Conservation (phyloP, 1,140 invertebrate genomes). For the Lepidurus arcticus region DNA sequence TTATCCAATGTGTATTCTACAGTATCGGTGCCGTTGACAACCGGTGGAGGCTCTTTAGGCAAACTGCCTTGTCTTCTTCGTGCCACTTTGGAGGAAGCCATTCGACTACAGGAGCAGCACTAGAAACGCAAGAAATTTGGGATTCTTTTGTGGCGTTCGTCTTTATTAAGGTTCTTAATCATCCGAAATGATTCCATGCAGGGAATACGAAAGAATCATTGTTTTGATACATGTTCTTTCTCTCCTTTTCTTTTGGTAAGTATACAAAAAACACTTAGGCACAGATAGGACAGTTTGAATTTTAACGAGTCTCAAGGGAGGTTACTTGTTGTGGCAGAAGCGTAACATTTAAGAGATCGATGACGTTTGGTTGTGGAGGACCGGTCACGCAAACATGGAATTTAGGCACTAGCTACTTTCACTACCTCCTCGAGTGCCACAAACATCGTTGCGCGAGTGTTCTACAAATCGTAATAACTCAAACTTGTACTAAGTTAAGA, state of each 20-base stretch:
- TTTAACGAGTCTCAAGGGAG: background rate
- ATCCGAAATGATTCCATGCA: background rate
- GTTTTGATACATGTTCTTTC: background rate
- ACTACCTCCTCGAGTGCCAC: background rate
- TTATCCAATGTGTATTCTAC: slow-evolving; percentile 66
- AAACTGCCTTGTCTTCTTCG: slow-evolving; percentile 44
- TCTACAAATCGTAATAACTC: background rate
- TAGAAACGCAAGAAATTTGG: background rate
- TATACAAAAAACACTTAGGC: slow-evolving; percentile 5
- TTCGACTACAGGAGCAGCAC: slow-evolving; percentile 37
- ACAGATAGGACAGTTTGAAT: background rate
- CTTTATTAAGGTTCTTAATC: background rate
- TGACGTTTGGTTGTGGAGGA: background rate
- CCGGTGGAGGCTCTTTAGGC: slow-evolving; percentile 42
- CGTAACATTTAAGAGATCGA: background rate
- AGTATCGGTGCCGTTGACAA: slow-evolving; percentile 46
- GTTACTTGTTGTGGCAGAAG: background rate
- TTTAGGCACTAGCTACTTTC: background rate
- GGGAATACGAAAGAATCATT: background rate
- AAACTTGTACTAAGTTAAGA: background rate
- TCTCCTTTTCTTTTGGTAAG: background rate
- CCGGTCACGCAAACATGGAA: background rate
- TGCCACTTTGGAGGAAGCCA: slow-evolving; percentile 42
- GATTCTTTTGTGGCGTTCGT: background rate
- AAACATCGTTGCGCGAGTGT: background rate